Evolutionary conservation across 2,113 vertebrate species (phyloP).

Genomic region (Leuciscus idus): DNA sequence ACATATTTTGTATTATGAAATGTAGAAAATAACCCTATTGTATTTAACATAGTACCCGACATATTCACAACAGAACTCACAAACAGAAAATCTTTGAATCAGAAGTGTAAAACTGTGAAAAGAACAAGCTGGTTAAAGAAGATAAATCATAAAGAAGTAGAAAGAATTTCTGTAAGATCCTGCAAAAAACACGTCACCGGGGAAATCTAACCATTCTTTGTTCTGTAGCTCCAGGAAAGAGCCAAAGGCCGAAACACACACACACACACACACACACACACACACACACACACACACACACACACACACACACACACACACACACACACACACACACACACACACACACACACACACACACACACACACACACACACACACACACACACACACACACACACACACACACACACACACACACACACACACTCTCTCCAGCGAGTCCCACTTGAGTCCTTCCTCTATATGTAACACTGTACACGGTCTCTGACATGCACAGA

Average conservation of each 20-base stretch:
- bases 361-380: too few relatives aligned
- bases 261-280: neutral
- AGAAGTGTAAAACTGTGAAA: neutral
- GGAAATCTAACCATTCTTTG: conserved; percentile 30
- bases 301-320: too few relatives aligned
- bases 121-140: conserved; percentile 1
- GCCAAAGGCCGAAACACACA: conserved; percentile 21
- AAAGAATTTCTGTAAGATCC: conserved; percentile 24
- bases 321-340: too few relatives aligned
- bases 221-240: conserved; percentile 8
- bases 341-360: too few relatives aligned
- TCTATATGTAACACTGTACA: conserved; percentile 5
- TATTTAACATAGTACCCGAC: neutral
- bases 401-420: too few relatives aligned
- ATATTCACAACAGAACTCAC: neutral
- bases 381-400: too few relatives aligned
- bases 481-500: neutral
- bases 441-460: conserved; percentile 6
- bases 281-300: too few relatives aligned
- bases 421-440: neutral
- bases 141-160: conserved; percentile 24
- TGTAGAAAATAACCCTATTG: neutral
- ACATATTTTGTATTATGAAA: neutral
- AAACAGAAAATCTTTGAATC: conserved; percentile 6
- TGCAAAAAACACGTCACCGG: neutral